These are phyloP conservation scores for Ylistrum balloti DNA, from an alignment of 1,140 invertebrate species.

Conservation along the genomic window DNA sequence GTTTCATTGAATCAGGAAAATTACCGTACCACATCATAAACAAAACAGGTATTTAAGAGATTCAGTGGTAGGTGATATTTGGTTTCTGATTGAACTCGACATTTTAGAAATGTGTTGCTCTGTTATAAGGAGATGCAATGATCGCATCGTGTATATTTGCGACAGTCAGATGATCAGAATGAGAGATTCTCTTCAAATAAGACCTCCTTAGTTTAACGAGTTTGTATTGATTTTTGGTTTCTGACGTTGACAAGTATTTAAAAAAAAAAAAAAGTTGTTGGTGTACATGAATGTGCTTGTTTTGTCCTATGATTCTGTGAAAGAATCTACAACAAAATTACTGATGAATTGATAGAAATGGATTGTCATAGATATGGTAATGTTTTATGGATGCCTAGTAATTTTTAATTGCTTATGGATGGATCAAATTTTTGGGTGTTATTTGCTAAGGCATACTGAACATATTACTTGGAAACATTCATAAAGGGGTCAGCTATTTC, in stretches of 20 bases:
- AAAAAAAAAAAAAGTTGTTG: not conserved
- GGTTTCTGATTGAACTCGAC: no score
- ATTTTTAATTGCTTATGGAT: no score
- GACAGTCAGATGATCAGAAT: not conserved
- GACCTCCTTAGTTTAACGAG: not conserved
- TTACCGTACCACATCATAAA: no score
- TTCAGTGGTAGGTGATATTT: no score
- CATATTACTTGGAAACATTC: no score
- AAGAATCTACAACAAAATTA: not conserved
- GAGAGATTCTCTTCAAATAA: not conserved
- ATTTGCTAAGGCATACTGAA: no score
- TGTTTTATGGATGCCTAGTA: not conserved
- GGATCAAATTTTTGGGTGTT: no score
- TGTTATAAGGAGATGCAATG: not conserved
- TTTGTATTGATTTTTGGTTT: not conserved
- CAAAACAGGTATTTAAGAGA: no score
- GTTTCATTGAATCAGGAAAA: no score
- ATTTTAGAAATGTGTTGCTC: not conserved
- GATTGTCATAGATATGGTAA: not conserved
- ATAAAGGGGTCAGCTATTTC: no score
- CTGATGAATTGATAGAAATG: not conserved
- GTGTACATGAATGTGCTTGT: not conserved
- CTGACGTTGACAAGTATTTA: constrained; percentile 3
- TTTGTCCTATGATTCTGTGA: not conserved
- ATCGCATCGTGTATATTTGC: not conserved